Base-by-base conservation (phyloP, 2,797 vertebrate genomes). In the Aplochiton taeniatus region DNA sequence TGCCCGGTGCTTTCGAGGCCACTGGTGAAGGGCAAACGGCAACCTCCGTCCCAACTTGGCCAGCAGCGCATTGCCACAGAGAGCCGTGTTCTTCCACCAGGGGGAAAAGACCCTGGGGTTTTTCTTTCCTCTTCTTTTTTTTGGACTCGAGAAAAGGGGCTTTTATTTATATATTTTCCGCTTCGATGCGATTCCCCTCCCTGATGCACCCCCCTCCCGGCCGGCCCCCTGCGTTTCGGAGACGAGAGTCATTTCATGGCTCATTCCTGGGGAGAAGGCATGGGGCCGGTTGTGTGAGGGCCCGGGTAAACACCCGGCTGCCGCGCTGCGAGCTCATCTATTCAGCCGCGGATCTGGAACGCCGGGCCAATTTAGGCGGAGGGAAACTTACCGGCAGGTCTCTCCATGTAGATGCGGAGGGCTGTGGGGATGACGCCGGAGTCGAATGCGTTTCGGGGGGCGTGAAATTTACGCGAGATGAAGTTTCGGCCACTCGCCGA, bases 211-310 rank as follows among this genome's bases (percentile, higher is more conserved):
- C 69, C 43, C 46, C 64, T 51, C 58, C 18, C 43, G n/a, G n/a
- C 9, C 42, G 42, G 9, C 19, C 11, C 31, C 52, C 44, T n/a
- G 48, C 44, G 44, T 54, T 64, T 44, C 73, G 51, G 72, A 87
- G 83, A 83, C 82, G 63, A n/a, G 81, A 85, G 88, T 90, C 71
- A 91, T 91, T 90, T 91, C 86, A 92, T 84, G 83, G 81, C 87
- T 86, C 80, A 80, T 89, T 90, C 80, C 79, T 75, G 77, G 65
- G 76, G 81, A 84, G 84, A 75, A 69, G 64, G 74, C 71, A 60
- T 19, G 76, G 75, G 6, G 68, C 81, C 77, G 66, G 45, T 75
- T 58, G 75, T 78, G 74, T 70, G 74, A 81, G 68, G 44, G 46
- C 66, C 72, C 50, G 64, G 56, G 72, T 75, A 82, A 85, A 88